Conservation (phyloP, 2,797 vertebrate genomes). For the Percopsis omiscomaycus region DNA sequence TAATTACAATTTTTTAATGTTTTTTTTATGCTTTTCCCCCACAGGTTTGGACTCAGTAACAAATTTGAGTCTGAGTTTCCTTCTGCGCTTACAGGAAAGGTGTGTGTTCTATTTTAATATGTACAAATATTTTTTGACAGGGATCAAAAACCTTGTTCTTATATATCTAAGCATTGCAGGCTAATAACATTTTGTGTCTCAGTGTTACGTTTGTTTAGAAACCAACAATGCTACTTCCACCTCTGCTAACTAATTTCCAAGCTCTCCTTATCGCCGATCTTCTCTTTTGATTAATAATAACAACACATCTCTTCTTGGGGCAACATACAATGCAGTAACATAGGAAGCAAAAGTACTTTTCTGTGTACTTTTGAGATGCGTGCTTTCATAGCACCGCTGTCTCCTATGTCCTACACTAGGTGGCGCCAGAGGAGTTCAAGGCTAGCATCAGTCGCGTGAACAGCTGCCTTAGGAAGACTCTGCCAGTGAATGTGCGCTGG, state of each 20-base stretch:
- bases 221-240: too few species aligned
- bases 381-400: background rate
- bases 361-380: background rate
- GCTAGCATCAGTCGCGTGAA: slow-evolving; percentile 96
- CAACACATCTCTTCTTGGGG: background rate
- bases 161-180: background rate
- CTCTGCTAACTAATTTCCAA: too few species aligned
- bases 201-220: too few species aligned
- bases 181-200: too few species aligned
- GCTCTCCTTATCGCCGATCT: too few species aligned
- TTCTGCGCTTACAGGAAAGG: slow-evolving; percentile 97
- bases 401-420: slow-evolving; percentile 67
- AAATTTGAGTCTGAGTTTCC: slow-evolving; percentile 99
- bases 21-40: background rate
- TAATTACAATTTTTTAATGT: background rate
- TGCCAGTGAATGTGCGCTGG: slow-evolving; percentile 97
- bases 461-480: slow-evolving; percentile 94
- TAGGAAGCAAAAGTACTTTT: background rate
- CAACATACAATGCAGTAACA: background rate
- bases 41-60: slow-evolving; percentile 98
- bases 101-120: slow-evolving; percentile 61
- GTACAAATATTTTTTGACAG: background rate
- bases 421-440: slow-evolving; percentile 99
- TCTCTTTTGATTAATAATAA: background rate
- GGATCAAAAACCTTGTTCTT: background rate